Conservation (phyloP, 2,888 invertebrate genomes). For the Drosophila pseudotalamancana region DNA sequence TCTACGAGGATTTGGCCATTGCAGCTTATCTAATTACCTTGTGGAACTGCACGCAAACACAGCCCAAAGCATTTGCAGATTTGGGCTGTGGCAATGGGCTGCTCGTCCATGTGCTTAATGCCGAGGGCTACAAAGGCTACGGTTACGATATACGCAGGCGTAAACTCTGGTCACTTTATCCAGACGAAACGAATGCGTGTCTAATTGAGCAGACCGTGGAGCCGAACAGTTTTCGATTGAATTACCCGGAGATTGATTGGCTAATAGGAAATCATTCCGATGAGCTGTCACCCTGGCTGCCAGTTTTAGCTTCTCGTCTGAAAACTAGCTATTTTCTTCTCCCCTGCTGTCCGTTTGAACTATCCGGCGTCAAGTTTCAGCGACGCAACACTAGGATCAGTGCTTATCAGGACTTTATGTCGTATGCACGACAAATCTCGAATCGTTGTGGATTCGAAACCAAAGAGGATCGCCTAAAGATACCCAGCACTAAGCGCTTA, state of each 20-base stretch:
- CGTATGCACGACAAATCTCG: constrained; percentile 87
- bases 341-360: constrained; percentile 97
- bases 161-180: constrained; percentile 94
- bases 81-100: constrained; percentile 99
- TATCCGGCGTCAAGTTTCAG: constrained; percentile 93
- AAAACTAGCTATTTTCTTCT: constrained; percentile 93
- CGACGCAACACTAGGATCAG: constrained; percentile 89
- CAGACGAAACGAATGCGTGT: constrained; percentile 85
- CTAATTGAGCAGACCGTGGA: constrained; percentile 85
- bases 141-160: constrained; percentile 94
- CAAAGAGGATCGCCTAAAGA: constrained; percentile 92
- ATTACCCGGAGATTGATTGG: constrained; percentile 91
- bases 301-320: constrained; percentile 93
- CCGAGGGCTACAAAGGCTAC: constrained; percentile 92
- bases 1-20: constrained; percentile 98
- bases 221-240: constrained; percentile 85
- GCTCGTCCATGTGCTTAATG: constrained; percentile 92
- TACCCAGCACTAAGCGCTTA: constrained; percentile 98
- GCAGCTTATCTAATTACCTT: constrained; percentile 93
- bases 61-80: constrained; percentile 91
- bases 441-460: constrained; percentile 90
- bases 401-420: constrained; percentile 91
- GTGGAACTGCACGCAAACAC: constrained; percentile 87
- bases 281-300: constrained; percentile 99
- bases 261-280: constrained; percentile 99